Conservation (phyloP, 2,888 invertebrate species). For the Pammene fasciana region DNA sequence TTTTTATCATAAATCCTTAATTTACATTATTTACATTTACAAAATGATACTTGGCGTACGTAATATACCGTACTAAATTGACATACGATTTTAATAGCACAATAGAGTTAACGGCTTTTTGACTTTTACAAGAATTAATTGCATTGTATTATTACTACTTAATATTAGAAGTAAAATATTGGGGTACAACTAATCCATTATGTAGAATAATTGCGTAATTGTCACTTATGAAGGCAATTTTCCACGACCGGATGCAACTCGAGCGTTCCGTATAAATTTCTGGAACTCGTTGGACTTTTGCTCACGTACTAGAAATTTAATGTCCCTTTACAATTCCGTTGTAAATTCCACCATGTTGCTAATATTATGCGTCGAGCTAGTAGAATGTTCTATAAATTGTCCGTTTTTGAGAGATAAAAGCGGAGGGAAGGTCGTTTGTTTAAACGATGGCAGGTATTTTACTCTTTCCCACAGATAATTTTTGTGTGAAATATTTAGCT, state of each 20-base stretch:
- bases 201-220: constrained; percentile 16
- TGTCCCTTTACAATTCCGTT: constrained; percentile 29
- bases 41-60: too few species aligned
- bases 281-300: constrained; percentile 31
- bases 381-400: constrained; percentile 32
- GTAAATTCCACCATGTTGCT: constrained; percentile 34
- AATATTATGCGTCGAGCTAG: constrained; percentile 37
- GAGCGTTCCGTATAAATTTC: constrained; percentile 27
- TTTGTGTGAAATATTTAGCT: too few species aligned
- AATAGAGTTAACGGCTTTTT: too few species aligned
- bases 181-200: background rate
- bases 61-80: too few species aligned
- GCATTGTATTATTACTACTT: background rate
- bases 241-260: constrained; percentile 22
- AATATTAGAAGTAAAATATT: background rate
- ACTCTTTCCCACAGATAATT: background rate
- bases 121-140: background rate
- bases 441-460: background rate
- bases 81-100: too few species aligned
- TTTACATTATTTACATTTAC: too few species aligned
- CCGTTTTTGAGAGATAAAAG: constrained; percentile 30
- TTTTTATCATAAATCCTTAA: too few species aligned
- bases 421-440: constrained; percentile 10
- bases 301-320: constrained; percentile 34
- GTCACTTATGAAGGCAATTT: constrained; percentile 31